Evolutionary conservation across 2,888 invertebrate species (phyloP).

Genomic region (Chironomus riparius): DNA sequence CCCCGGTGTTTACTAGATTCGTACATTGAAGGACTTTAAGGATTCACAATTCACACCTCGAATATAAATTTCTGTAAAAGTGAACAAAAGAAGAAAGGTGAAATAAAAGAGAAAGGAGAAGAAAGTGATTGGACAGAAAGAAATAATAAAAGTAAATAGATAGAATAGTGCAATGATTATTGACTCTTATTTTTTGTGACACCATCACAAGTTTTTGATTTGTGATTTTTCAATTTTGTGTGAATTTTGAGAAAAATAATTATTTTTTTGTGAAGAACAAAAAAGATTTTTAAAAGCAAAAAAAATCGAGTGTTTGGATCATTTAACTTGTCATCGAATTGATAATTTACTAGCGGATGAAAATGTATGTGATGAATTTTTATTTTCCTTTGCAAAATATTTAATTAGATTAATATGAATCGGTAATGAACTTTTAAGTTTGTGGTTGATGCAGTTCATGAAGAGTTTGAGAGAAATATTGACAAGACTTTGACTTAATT

Average conservation of each 20-base stretch:
- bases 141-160: background rate
- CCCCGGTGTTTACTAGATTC: background rate
- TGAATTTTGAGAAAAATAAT: background rate
- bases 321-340: no score
- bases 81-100: background rate
- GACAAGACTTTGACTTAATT: background rate
- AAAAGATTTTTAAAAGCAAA: no score
- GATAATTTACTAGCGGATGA: no score
- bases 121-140: conserved; percentile 12
- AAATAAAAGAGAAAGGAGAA: background rate
- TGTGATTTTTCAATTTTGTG: background rate
- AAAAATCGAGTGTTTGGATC: no score
- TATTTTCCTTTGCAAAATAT: no score
- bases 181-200: background rate
- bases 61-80: background rate
- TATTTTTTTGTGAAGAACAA: background rate
- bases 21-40: background rate
- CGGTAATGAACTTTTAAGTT: no score
- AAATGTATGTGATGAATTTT: no score
- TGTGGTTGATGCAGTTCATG: no score
- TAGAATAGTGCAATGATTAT: background rate
- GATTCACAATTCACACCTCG: no score
- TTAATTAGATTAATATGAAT: no score
- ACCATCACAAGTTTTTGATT: background rate
- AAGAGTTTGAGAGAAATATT: no score